Evolutionary conservation across 2,888 invertebrate species (phyloP).

Genomic region (Erebia epiphron): DNA sequence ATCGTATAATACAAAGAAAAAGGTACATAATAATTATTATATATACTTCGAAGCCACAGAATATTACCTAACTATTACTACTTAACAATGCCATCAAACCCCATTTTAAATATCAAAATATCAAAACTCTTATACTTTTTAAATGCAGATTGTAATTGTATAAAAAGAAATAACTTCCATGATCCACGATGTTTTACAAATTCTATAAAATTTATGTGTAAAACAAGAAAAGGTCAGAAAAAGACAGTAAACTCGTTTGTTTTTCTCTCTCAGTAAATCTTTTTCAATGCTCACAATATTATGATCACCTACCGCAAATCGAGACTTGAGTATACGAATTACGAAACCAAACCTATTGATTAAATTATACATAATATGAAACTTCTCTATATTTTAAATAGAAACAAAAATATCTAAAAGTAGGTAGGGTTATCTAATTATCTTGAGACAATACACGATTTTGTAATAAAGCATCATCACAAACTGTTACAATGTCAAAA

Average conservation of each 20-base stretch:
- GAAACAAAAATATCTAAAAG: not conserved
- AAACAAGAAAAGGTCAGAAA: not conserved
- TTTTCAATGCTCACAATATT: not conserved
- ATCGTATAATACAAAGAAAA: not conserved
- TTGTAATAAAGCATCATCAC: not conserved
- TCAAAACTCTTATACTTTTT: not conserved
- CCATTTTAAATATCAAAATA: not conserved
- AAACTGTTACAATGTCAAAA: constrained; percentile 10
- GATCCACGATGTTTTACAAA: not conserved
- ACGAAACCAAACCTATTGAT: no score
- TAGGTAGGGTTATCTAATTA: no score
- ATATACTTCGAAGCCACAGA: not conserved
- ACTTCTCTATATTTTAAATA: no score
- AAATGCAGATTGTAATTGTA: not conserved
- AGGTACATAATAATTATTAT: not conserved
- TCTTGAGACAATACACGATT: not conserved
- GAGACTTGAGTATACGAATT: no score
- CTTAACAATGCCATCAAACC: not conserved
- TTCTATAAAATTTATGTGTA: not conserved
- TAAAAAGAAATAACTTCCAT: not conserved
- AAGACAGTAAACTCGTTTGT: no score
- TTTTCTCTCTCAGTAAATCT: no score
- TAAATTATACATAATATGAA: not conserved
- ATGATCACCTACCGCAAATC: not conserved
- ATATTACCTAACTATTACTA: not conserved